Percentiles rank a stretch among this genome's conserved stretches.
Conservation (phyloP, 1,140 invertebrate genomes). For the Panagrolaimus sp. region DNA sequence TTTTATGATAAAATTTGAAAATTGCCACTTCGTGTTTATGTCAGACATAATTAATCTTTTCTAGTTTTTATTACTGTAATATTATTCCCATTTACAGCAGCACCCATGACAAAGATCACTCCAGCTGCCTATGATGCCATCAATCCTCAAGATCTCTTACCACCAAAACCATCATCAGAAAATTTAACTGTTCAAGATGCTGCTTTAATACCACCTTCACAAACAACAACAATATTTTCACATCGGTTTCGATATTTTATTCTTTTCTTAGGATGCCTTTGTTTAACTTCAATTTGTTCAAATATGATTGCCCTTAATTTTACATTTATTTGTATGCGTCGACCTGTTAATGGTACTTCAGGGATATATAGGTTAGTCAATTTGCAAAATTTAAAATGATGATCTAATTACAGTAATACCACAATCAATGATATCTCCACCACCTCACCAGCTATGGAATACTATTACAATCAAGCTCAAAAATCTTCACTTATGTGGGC, state of each 20-base stretch:
- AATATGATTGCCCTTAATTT: slow-evolving; percentile 22
- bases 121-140: no score
- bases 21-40: background rate
- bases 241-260: slow-evolving; percentile 20
- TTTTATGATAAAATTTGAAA: background rate
- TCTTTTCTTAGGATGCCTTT: slow-evolving; percentile 8
- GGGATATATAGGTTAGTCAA: no score
- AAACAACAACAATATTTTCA: background rate
- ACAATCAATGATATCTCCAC: background rate
- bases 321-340: background rate
- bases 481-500: slow-evolving; percentile 13
- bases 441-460: background rate
- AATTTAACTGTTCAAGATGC: no score
- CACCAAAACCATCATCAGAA: no score
- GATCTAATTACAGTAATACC: no score
- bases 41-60: no score
- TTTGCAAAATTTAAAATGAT: no score
- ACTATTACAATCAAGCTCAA: background rate
- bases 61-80: background rate
- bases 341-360: background rate
- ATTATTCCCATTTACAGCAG: no score
- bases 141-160: no score
- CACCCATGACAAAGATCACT: no score
- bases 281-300: slow-evolving; percentile 21
- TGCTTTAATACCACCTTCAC: no score